Evolutionary conservation across 2,113 vertebrate genomes (phyloP).

Genomic region (Oryzias celebensis): DNA sequence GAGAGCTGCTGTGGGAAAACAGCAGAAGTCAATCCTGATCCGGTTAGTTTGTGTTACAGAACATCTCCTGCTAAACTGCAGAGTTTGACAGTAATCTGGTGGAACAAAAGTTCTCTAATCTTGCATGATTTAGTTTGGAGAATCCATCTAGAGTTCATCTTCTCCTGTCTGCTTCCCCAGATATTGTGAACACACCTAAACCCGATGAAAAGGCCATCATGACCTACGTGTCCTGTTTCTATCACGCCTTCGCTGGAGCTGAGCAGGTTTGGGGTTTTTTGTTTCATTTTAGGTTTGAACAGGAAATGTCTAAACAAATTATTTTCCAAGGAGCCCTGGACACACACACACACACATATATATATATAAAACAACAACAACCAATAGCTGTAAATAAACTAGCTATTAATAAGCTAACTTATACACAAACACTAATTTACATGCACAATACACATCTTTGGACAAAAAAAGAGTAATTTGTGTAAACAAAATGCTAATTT

Average conservation of each 20-base stretch:
- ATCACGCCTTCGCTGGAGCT: slow-evolving; percentile 90
- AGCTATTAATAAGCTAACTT: no score
- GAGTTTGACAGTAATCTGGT: no score
- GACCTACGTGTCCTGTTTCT: slow-evolving; percentile 94
- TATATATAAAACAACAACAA: no score
- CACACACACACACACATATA: no score
- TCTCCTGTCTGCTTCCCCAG: slow-evolving; percentile 49
- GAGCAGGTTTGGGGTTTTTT: slow-evolving; percentile 79
- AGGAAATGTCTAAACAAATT: no score
- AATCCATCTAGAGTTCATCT: background rate
- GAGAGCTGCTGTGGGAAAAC: background rate
- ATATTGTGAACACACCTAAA: slow-evolving; percentile 91
- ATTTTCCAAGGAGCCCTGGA: no score
- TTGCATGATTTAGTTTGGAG: background rate
- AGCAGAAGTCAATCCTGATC: background rate
- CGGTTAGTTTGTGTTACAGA: background rate
- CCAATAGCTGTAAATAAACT: no score
- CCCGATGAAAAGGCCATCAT: slow-evolving; percentile 93
- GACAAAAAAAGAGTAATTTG: no score
- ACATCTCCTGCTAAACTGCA: background rate
- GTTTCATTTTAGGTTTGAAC: no score
- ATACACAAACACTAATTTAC: no score
- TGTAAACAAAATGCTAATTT: no score
- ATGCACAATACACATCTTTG: no score
- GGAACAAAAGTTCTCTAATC: background rate